Conservation (phyloP, 1,140 invertebrate genomes). For the Bilobella aurantiaca region DNA sequence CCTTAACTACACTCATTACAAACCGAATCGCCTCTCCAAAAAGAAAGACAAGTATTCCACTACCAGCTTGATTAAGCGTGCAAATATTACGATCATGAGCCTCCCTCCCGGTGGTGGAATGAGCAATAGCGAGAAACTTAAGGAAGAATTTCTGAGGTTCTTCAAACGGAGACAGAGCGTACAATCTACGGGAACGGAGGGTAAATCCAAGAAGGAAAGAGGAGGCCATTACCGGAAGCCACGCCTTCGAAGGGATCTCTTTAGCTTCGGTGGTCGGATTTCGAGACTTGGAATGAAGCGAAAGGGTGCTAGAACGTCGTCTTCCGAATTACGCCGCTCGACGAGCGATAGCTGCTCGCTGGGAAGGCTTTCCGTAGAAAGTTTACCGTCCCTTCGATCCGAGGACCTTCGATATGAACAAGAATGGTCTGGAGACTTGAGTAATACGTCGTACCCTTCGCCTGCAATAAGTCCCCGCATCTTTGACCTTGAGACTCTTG, state of each 20-base stretch:
- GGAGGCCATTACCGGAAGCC: slow-evolving; percentile 15
- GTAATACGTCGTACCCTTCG: neutral
- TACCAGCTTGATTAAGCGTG: slow-evolving; percentile 25
- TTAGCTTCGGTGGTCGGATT: slow-evolving; percentile 7
- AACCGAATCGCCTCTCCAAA: slow-evolving; percentile 17
- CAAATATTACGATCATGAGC: slow-evolving; percentile 6
- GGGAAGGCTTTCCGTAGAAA: slow-evolving; percentile 27
- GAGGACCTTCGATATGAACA: slow-evolving; percentile 3
- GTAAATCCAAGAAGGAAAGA: slow-evolving; percentile 3
- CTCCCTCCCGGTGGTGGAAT: slow-evolving; percentile 14
- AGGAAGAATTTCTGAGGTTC: slow-evolving; percentile 23
- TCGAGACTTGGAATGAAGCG: neutral
- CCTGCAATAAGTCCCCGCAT: neutral
- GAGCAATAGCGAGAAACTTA: slow-evolving; percentile 7
- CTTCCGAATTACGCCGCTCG: slow-evolving; percentile 7
- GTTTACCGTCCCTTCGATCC: slow-evolving; percentile 26
- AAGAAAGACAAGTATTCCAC: slow-evolving; percentile 32
- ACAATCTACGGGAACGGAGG: neutral
- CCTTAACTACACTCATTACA: neutral
- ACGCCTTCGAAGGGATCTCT: slow-evolving; percentile 12
- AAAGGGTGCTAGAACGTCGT: neutral
- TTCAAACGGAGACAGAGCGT: slow-evolving; percentile 24
- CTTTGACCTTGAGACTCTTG: slow-evolving; percentile 2
- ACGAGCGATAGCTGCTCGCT: slow-evolving; percentile 28
- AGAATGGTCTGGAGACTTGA: neutral